Conservation (phyloP, 2,888 invertebrate genomes). For the Luperina nickerlii region DNA sequence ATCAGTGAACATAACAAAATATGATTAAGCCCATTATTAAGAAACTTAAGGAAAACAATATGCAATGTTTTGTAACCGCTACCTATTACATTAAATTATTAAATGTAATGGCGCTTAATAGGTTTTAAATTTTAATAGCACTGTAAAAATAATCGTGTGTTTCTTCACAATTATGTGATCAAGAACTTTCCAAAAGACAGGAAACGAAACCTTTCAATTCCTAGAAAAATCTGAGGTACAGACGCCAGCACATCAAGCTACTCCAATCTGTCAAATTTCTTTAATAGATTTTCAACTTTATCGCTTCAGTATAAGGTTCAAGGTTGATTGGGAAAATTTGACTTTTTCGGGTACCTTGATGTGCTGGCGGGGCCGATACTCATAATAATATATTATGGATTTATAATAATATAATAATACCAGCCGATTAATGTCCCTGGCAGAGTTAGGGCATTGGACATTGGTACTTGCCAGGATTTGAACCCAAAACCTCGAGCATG, state of each 20-base stretch:
- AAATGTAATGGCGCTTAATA: too few relatives aligned
- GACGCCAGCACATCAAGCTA: too few relatives aligned
- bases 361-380: too few relatives aligned
- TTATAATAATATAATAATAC: too few relatives aligned
- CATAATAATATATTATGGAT: too few relatives aligned
- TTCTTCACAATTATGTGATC: conserved; percentile 5
- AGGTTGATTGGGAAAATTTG: too few relatives aligned
- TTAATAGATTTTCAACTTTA: too few relatives aligned
- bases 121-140: neutral
- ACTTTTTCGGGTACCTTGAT: too few relatives aligned
- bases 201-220: neutral
- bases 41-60: conserved; percentile 23
- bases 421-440: too few relatives aligned
- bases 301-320: too few relatives aligned
- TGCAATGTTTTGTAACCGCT: conserved; percentile 33
- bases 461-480: neutral
- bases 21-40: conserved; percentile 43
- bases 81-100: neutral
- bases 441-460: too few relatives aligned
- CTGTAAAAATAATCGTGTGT: conserved; percentile 17
- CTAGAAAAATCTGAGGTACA: neutral
- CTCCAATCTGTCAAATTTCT: too few relatives aligned
- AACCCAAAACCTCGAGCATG: neutral
- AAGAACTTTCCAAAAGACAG: neutral
- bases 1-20: conserved; percentile 38